Conservation (phyloP, 2,113 vertebrate species). For the Melanocharis versteri region DNA sequence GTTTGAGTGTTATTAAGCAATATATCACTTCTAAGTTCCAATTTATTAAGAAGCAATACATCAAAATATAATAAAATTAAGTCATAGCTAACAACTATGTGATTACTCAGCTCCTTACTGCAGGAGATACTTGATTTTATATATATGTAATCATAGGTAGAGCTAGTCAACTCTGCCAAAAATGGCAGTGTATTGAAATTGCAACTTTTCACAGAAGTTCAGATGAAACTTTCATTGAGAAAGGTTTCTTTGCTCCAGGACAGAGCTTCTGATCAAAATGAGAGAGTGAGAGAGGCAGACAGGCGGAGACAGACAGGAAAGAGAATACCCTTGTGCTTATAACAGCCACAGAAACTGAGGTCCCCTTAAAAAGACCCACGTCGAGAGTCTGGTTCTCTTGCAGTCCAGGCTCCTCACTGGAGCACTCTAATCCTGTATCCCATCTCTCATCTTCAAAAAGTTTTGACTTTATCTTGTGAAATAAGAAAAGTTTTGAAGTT, state of each 20-base stretch:
- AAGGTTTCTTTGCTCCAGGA: background rate
- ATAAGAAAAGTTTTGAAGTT: background rate
- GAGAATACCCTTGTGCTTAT: background rate
- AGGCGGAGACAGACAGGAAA: background rate
- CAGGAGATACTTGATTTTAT: background rate
- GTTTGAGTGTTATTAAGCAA: constrained; percentile 21
- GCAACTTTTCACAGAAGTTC: background rate
- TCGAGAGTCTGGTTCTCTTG: background rate
- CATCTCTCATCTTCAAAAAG: background rate
- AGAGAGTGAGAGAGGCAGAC: background rate
- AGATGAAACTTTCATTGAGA: background rate
- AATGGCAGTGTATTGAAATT: background rate
- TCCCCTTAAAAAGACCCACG: background rate
- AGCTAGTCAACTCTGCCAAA: background rate
- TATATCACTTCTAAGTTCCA: constrained; percentile 9
- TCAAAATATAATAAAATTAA: constrained; percentile 39
- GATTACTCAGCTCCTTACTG: constrained; percentile 11
- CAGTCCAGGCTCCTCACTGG: background rate
- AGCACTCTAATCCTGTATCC: background rate
- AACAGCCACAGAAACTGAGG: background rate
- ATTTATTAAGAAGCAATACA: constrained; percentile 46
- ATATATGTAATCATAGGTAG: background rate
- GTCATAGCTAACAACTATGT: background rate
- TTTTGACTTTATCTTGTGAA: background rate
- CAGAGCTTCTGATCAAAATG: constrained; percentile 17